A percentile compares a stretch with the other conserved stretches of the same genome.
These are phyloP conservation scores for Siniperca undulata DNA, from an alignment of 2,797 vertebrate species.

Conservation along the genomic window DNA sequence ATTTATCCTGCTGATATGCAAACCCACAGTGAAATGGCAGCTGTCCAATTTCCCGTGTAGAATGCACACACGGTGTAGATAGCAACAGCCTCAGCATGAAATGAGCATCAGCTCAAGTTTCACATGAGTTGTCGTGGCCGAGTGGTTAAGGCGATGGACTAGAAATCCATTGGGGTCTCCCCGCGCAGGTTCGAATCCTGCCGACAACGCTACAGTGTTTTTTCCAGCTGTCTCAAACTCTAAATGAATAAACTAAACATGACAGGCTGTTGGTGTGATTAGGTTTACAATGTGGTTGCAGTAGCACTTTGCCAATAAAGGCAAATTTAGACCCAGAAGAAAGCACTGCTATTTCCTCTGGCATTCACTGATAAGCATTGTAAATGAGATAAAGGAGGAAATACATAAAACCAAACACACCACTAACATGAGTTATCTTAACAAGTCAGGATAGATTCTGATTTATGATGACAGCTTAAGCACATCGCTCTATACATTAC, in stretches of 20 bases:
- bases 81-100: neutral
- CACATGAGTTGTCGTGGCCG: conserved; percentile 77
- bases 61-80: conserved; percentile 12
- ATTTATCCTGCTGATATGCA: neutral
- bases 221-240: conserved; percentile 15
- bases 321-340: neutral
- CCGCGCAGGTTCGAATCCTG: conserved; percentile 85
- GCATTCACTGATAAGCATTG: conserved; percentile 7
- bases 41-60: conserved; percentile 50
- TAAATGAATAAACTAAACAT: neutral
- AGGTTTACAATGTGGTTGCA: neutral
- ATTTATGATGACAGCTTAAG: neutral
- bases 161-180: conserved; percentile 87
- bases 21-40: conserved; percentile 21
- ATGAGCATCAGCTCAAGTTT: accelerated
- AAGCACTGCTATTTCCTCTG: neutral
- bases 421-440: neutral
- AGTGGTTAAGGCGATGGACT: conserved; percentile 87
- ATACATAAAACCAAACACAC: conserved; percentile 9
- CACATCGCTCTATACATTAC: neutral
- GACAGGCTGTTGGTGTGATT: neutral
- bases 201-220: conserved; percentile 37
- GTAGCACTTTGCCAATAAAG: neutral
- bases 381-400: conserved; percentile 13
- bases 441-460: neutral